A percentile compares a stretch with the other conserved stretches of the same genome.
Conservation (phyloP, 1,140 invertebrate species). For the Drosophila serrata region DNA sequence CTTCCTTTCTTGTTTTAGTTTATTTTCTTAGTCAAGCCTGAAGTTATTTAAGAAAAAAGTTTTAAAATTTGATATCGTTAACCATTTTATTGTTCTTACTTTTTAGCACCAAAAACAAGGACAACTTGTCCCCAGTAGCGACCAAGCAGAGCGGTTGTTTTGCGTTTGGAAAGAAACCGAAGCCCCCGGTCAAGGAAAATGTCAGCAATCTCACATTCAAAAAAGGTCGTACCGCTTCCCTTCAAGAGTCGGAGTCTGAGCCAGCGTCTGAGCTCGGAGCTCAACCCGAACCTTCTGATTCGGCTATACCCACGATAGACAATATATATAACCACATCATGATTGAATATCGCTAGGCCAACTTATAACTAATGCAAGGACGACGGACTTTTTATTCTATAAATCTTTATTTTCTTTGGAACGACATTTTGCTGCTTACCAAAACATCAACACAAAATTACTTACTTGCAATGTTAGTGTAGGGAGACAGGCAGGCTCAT, state of each 20-base stretch:
- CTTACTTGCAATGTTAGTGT: not conserved
- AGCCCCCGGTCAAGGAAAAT: slow-evolving; percentile 34
- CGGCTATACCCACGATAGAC: slow-evolving; percentile 65
- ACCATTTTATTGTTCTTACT: too few relatives aligned
- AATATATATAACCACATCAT: slow-evolving; percentile 68
- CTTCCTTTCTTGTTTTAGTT: too few relatives aligned
- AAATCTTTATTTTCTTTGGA: not conserved
- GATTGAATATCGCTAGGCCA: slow-evolving; percentile 39
- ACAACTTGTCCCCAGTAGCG: slow-evolving; percentile 77
- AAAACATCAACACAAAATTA: not conserved
- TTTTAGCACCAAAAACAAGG: slow-evolving; percentile 71
- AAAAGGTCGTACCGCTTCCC: not conserved
- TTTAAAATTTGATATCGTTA: not conserved
- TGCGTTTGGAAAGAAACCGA: slow-evolving; percentile 75
- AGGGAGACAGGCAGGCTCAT: not conserved
- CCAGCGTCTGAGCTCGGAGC: not conserved
- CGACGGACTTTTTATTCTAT: not conserved
- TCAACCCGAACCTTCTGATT: not conserved
- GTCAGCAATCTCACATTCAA: not conserved
- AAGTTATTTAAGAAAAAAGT: too few relatives aligned
- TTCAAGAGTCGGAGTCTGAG: slow-evolving; percentile 9
- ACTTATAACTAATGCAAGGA: not conserved
- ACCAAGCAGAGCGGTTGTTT: slow-evolving; percentile 80
- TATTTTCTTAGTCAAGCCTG: too few relatives aligned
- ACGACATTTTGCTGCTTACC: not conserved